These are phyloP conservation scores for Hanleya hanleyi DNA, from an alignment of 2,888 invertebrate genomes.

Conservation along the genomic window DNA sequence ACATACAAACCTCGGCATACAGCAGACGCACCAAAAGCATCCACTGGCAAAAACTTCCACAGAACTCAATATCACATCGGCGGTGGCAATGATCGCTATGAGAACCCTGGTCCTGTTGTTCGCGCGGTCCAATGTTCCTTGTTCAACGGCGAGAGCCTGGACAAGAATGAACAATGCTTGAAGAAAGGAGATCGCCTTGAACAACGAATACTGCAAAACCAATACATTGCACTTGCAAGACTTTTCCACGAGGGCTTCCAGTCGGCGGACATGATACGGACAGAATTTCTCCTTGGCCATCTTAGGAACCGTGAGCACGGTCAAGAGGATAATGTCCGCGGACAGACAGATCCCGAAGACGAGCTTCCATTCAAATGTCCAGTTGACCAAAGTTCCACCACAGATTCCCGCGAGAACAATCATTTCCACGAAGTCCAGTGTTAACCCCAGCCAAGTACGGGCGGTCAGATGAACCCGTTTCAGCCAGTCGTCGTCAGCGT, in stretches of 20 bases:
- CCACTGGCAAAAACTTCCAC: neutral
- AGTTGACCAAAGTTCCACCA: neutral
- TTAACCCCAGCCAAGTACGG: neutral
- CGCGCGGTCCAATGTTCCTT: neutral
- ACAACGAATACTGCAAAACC: neutral
- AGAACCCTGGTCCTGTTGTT: neutral
- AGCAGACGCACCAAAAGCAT: conserved; percentile 1
- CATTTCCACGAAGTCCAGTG: neutral
- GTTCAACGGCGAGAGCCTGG: neutral
- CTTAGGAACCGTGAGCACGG: neutral
- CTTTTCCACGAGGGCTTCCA: neutral
- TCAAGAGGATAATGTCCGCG: neutral
- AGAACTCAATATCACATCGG: neutral
- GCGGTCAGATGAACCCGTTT: neutral
- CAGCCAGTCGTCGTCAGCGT: neutral
- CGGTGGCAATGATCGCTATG: neutral
- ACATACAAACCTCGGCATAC: neutral
- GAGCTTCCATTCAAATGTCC: neutral
- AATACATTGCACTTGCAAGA: neutral
- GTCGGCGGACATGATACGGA: neutral
- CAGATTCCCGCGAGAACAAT: neutral
- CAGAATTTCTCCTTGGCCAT: neutral
- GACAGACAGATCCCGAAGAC: neutral
- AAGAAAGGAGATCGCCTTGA: neutral
- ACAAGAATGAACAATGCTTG: neutral